These are phyloP conservation scores for Tipula vernalis DNA, from an alignment of 2,888 invertebrate genomes.

Conservation along the genomic window DNA sequence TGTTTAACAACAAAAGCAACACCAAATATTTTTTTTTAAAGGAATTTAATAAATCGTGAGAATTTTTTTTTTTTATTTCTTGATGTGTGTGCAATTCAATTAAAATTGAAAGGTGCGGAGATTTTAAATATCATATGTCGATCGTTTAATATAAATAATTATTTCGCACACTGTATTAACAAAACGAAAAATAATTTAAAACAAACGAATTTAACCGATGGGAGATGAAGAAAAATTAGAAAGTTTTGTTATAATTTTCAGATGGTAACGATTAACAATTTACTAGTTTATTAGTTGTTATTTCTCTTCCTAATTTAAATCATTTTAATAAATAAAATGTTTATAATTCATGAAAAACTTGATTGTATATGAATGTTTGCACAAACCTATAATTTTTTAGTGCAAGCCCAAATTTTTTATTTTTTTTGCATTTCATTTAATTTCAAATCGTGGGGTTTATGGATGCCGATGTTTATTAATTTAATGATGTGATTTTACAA, in stretches of 20 bases:
- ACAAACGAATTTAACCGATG: neutral
- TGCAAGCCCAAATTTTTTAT: neutral
- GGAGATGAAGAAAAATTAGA: neutral
- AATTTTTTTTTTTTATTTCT: neutral
- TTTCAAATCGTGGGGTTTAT: neutral
- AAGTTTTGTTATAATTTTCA: neutral
- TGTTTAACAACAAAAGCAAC: neutral
- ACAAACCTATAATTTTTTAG: neutral
- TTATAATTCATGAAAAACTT: neutral
- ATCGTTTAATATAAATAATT: neutral
- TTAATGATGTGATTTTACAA: neutral
- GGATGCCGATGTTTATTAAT: neutral
- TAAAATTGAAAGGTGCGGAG: neutral
- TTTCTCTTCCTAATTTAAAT: neutral
- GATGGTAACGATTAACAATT: neutral
- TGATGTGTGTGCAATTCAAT: neutral
- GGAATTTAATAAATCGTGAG: neutral
- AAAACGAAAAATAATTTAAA: neutral
- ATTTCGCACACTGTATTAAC: neutral
- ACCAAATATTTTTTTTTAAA: neutral
- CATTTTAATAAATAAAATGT: neutral
- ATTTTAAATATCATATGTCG: neutral
- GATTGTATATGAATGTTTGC: neutral
- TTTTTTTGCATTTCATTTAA: neutral
- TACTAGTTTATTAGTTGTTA: neutral